Conservation (phyloP, 2,888 invertebrate genomes). For the Endotricha flammealis region DNA sequence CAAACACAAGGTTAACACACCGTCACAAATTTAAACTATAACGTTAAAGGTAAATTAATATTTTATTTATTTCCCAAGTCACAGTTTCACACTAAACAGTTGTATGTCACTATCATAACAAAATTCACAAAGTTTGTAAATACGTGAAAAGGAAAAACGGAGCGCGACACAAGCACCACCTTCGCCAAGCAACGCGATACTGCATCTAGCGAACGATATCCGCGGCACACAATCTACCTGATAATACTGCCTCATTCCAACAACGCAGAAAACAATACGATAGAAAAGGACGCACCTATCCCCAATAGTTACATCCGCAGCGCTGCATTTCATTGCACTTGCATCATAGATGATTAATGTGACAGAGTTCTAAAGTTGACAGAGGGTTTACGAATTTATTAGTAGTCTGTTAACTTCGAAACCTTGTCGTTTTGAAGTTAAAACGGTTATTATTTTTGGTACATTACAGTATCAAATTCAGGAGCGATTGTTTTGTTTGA, state of each 20-base stretch:
- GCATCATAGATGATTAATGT: slow-evolving; percentile 29
- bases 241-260: slow-evolving; percentile 42
- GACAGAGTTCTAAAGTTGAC: slow-evolving; percentile 44
- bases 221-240: slow-evolving; percentile 33
- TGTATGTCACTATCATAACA: slow-evolving; percentile 48
- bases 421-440: slow-evolving; percentile 18
- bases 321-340: slow-evolving; percentile 52
- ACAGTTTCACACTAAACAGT: slow-evolving; percentile 13
- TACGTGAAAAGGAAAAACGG: slow-evolving; percentile 46
- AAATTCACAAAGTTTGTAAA: slow-evolving; percentile 69
- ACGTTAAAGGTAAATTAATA: slow-evolving; percentile 18
- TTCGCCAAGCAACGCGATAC: slow-evolving; percentile 35
- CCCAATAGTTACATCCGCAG: slow-evolving; percentile 25
- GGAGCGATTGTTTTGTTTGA: slow-evolving; percentile 41
- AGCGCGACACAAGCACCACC: slow-evolving; percentile 31
- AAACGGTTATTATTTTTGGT: slow-evolving; percentile 40
- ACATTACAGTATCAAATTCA: slow-evolving; percentile 31
- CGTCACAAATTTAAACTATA: slow-evolving; percentile 39
- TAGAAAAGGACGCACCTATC: slow-evolving; percentile 39
- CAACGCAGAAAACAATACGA: slow-evolving; percentile 21
- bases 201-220: slow-evolving; percentile 41
- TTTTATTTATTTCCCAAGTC: slow-evolving; percentile 9
- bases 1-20: slow-evolving; percentile 69
- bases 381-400: slow-evolving; percentile 11
- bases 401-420: neutral